Conservation (phyloP, 1,140 invertebrate genomes). For the Chionoecetes opilio region DNA sequence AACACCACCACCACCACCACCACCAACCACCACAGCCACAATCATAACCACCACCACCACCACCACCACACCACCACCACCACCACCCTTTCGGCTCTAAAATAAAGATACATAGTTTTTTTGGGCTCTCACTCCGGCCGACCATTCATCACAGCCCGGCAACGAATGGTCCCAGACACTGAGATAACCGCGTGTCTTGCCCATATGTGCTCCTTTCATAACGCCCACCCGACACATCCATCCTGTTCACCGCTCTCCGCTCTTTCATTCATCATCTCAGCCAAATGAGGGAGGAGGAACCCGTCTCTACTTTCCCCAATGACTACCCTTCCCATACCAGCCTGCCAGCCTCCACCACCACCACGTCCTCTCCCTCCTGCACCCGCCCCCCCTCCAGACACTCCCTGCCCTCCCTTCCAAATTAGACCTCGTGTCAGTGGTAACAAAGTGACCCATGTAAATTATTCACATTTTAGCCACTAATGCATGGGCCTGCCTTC, state of each 20-base stretch:
- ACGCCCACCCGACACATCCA: not conserved
- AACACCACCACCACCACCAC: not conserved
- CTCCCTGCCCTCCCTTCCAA: not conserved
- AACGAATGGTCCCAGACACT: no score
- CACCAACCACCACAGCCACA: no score
- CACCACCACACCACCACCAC: not conserved
- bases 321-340: not conserved
- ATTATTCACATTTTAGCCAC: constrained; percentile 30
- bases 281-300: not conserved
- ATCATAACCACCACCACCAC: not conserved
- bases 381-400: not conserved
- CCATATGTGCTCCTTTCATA: no score
- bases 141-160: no score
- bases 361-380: not conserved
- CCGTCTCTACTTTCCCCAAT: not conserved
- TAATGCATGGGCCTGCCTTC: constrained; percentile 2
- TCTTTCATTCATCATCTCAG: not conserved
- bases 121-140: no score
- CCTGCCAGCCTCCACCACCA: not conserved
- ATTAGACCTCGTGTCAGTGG: constrained; percentile 6
- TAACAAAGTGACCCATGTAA: not conserved
- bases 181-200: no score
- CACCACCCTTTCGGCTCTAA: not conserved
- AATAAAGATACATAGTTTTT: not conserved
- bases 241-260: not conserved